phyloP scores from a whole-genome alignment of 2,113 vertebrate species.

The Embiotoca jacksoni region DNA sequence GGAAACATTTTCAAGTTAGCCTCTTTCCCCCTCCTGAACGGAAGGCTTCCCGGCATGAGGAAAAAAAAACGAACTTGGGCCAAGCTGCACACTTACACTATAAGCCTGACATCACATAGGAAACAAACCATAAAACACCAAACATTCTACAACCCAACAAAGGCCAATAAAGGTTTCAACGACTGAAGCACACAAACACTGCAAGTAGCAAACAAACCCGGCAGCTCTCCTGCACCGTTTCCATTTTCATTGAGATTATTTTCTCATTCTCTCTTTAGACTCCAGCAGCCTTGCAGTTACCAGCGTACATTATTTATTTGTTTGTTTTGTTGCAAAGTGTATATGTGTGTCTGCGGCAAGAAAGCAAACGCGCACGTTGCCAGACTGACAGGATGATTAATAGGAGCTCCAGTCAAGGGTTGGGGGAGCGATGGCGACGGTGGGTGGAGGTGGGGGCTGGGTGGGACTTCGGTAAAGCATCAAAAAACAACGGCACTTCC shows the following conservation, averaged over 20 bases:
- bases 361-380: constrained; percentile 57
- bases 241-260: constrained; percentile 64
- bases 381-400: constrained; percentile 80
- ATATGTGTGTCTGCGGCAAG: constrained; percentile 43
- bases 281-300: constrained; percentile 47
- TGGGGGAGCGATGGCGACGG: constrained; percentile 24
- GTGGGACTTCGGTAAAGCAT: constrained; percentile 71
- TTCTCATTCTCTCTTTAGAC: constrained; percentile 41
- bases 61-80: constrained; percentile 46
- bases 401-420: constrained; percentile 57
- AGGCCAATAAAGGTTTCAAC: constrained; percentile 73
- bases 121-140: constrained; percentile 76
- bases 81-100: constrained; percentile 57
- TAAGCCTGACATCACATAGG: constrained; percentile 69
- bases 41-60: constrained; percentile 42
- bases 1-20: constrained; percentile 53
- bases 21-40: constrained; percentile 40
- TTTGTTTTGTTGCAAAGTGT: constrained; percentile 67
- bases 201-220: constrained; percentile 65
- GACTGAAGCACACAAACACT: constrained; percentile 57
- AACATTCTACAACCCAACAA: constrained; percentile 71
- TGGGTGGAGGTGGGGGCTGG: constrained; percentile 62
- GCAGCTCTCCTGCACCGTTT: constrained; percentile 45
- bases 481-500: constrained; percentile 79
- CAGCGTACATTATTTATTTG: constrained; percentile 78